Base-by-base conservation (phyloP, 2,888 invertebrate genomes). In the Noctua comes region DNA sequence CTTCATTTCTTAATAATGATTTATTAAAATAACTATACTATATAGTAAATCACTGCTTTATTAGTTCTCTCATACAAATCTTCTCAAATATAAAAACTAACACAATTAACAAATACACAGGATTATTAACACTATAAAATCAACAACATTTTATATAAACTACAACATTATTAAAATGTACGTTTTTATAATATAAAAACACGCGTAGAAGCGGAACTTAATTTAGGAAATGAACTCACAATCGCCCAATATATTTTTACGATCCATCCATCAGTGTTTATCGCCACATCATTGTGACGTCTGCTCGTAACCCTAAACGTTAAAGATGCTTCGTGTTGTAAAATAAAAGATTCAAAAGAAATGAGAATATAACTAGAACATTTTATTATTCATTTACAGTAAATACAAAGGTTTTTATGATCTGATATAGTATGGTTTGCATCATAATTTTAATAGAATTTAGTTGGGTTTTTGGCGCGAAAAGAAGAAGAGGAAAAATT, bases 161-260 rank as follows among this genome's bases (percentile, higher is more conserved):
- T 16, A 54, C 69, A 66, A 54, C 21, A 24, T 77, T 68, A 84
- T 76, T 79, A 86, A 84, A 80, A 77, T 68, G 69, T 74, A 62
- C 65, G 69, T 73, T 85, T 79, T 85, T 73, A 80, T 80, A 77
- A 54, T 71, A 73, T 69, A 72, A 75, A 86, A 77, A 84, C 71
- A 79, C 62, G 75, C 73, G 59, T 86, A 82, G 78, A 85, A 84
- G 80, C 81, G 76, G 81, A 86, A 90, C 88, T 87, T 87, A 87
- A 91, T 90, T 90, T 89, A 83, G 88, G 87, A 88, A 90, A 88
- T 90, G 89, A 89, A 88, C 87, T 86, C 86, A 87, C 89, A 90
- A 91, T 90, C 89, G 83, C 86, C 88, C 88, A 90, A 91, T 91
- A 91, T 88, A 88, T 88, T 90, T 89, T 91, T 88, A 91, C 85